Evolutionary conservation across 2,113 vertebrate genomes (phyloP).

Genomic region (Pseudolaguvia tuberculata): DNA sequence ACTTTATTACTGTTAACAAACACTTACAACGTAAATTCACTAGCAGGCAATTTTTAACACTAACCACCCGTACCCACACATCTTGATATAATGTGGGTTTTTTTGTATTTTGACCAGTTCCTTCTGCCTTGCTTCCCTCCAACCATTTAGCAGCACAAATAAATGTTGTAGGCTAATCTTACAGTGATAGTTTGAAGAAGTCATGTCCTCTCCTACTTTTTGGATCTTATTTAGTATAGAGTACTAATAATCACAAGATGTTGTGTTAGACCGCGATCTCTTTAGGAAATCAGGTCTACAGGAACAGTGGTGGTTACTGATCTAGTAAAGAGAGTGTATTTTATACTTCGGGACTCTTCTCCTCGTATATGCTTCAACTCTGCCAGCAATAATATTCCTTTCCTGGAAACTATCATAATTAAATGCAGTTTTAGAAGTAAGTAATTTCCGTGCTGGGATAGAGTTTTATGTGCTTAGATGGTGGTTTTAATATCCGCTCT

Average conservation of each 20-base stretch:
- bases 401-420: neutral
- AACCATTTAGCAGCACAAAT: neutral
- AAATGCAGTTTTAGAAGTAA: neutral
- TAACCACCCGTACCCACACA: no score
- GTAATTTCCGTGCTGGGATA: neutral
- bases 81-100: no score
- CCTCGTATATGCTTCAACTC: neutral
- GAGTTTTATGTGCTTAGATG: neutral
- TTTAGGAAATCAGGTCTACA: neutral
- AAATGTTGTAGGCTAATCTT: neutral
- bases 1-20: no score
- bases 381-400: neutral
- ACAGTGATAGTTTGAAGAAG: neutral
- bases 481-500: neutral
- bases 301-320: neutral
- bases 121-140: neutral
- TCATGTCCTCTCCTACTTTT: neutral
- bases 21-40: no score
- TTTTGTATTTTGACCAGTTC: neutral
- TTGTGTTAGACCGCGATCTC: neutral
- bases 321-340: neutral
- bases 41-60: no score
- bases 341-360: neutral
- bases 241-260: neutral
- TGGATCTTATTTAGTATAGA: neutral